Evolutionary conservation across 2,888 invertebrate genomes (phyloP), one percentile per base, ranked within the genome.

Genomic region (Ophion costatus): DNA sequence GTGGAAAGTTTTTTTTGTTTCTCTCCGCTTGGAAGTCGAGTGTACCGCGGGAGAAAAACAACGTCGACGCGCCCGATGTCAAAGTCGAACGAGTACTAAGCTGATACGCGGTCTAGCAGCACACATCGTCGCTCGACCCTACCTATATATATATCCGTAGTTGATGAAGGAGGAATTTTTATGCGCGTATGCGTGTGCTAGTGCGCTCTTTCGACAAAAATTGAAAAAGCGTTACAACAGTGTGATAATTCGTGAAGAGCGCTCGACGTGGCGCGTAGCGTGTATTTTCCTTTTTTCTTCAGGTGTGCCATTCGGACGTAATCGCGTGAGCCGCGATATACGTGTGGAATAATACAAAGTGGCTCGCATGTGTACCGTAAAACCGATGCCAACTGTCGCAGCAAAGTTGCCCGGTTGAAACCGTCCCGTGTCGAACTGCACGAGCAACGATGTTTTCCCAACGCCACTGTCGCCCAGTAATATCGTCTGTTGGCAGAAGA

Each of bases 401-500:
- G 98, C 98, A 94, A 98, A 98, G 89, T 97, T 98, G 7, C 98
- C 98, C 0, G 96, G 95, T 92, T 98, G 97, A 94, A 98, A 98
- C 94, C 96, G 97, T 75, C 98, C 98, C 17, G 98, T 98, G 94
- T 98, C 98, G 93, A 98, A 98, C 94, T 98, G 98, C 45, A 98
- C 98, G 86, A 98, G 95, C 76, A 98, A 95, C 2, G 98, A 98
- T 0, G 98, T 98, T 94, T 98, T 98, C 7, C 98, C 98, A 20
- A 98, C 98, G 7, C 98, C 98, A 87, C 98, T 98, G 94, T 98
- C 98, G 0, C 98, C 98, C 51, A 98, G 95, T n/a, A 98, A 95
- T 90, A 98, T 98, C 84, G 98, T 98, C 98, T 98, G 95, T 64
- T 94, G 91, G 86, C 86, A 83, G 74, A 80, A 83, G 77, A 66